Evolutionary conservation across 2,113 vertebrate species (phyloP), one percentile per base, ranked within the genome.

Genomic region (Tringa solitaria): DNA sequence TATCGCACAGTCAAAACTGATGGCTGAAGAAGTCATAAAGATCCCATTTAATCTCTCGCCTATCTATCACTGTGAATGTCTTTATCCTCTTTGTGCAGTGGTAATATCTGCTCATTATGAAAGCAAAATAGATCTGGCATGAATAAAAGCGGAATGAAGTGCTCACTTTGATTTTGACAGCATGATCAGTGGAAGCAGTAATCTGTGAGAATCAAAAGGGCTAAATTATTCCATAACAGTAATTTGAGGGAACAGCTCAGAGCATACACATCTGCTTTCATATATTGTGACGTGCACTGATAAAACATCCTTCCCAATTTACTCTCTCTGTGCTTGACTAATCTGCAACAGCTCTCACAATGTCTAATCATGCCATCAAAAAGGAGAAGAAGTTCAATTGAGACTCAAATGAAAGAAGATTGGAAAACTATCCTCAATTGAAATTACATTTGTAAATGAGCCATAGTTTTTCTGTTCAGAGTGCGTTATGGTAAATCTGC

Each of bases 281-380:
- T 98, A 98, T 96, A 98, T 98, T 95, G 98, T 98, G 98, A 98
- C 98, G 98, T 98, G 98, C 97, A 96, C 98, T 98, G 98, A 99
- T 99, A 99, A 99, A 99, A 99, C 99, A 99, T 99, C 98, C 98
- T 98, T 98, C 98, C 98, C 98, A 99, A 99, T 99, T 99, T 99
- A 98, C 97, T 95, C 97, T 98, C 98, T 98, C 98, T 98, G 98
- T 98, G 99, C 98, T 98, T 99, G 99, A 98, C 98, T 99, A 98
- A 98, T 97, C 98, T 97, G 98, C 98, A 96, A 97, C 98, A 97
- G 98, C 98, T 98, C 98, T 98, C 98, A 98, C 98, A 97, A 98
- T 98, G 98, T 98, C 98, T 99, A 99, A 99, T 99, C 99, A 99
- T 97, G 98, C 98, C 98, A 99, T 99, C 99, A 99, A 98, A 98